Base-by-base conservation (phyloP, 1,140 invertebrate genomes). In the Lucilia cuprina region DNA sequence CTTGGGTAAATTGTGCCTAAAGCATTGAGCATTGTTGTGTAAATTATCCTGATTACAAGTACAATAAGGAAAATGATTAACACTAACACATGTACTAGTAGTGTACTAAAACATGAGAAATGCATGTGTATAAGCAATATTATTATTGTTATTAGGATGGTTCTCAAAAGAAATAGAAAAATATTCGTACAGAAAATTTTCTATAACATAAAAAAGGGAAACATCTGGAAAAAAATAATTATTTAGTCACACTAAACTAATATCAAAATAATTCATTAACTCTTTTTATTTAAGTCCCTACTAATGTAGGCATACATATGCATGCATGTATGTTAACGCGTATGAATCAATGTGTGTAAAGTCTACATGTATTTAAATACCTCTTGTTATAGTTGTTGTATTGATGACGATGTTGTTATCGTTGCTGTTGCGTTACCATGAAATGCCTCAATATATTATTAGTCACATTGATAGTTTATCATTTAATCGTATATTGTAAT, bases 31-130 rank as follows among this genome's bases (percentile, higher is more conserved):
- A 80, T 80, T 80, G 75, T 78, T 80, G n/a, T 49, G 41, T 80
- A 80, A 80, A 80, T 80, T 80, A 80, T 80, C n/a, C 77, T 80
- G 77, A 80, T 80, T 80, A 80, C 77, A 80, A 80, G 19, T 80
- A 80, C 77, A 80, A 80, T 80, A 49, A 80, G 77, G 77, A 49
- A 80, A 80, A 49, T 80, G 77, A 80, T 80, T 80, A 80, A 80
- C 47, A 80, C 65, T 70, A 70, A 70, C 65, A 70, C 65, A 70
- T 70, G 65, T 12, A 70, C 13, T 55, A n/a, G 50, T 49, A 55
- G 50, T 49, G 49, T 49, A 12, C 17, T 10, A 5, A 55, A 55
- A n/a, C 50, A n/a, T 55, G 50, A n/a, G 8, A 55, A 55, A 14
- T 34, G 74, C 12, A 14, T 75, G 34, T 2, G 25, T 30, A 30